Base-by-base conservation (phyloP, 2,888 invertebrate species). In the Nebria brevicollis region DNA sequence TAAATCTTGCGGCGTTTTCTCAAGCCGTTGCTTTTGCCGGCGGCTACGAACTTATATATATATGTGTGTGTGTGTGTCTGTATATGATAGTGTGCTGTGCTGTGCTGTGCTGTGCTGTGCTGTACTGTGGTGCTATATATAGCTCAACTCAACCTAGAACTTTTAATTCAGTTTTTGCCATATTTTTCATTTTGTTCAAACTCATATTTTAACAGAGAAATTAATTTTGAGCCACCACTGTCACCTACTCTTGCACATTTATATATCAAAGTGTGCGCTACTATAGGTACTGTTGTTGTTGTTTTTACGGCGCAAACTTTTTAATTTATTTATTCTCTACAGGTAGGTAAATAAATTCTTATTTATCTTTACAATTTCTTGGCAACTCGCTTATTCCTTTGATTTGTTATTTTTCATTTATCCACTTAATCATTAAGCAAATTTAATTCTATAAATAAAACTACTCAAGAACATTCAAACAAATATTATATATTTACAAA, bases 1-100 rank as follows among this genome's bases (percentile, higher is more conserved):
- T 85, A 84, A 85, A 85, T 85, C 85, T 84, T 81, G 34, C 42
- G 26, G 82, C 75, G 80, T 75, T 81, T 81, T 81, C 75, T 75
- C 80, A 66, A 76, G 70, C 75, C 80, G 75, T 72, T 81, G 79
- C 79, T 66, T 41, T 11, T 34, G 73, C 41, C 43, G 73, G 10
- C 43, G 73, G 73, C 41, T 11, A 41, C 73, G 13, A 41, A 4
- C 72, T 20, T 70, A 20, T 20, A 6, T 70, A 10, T 26, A 26
- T 70, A 4, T 70, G 70, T 54, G 54, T 54, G 54, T 54, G 54
- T 54, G 54, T 54, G 7, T 54, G 54, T 54, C 34, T 34, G 54
- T 54, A 54, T 54, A 13, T 54, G 7, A 2, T 34, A 34, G 34
- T 34, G 34, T 34, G 34, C 34, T 34, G 34, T 34, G 34, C 34